Percentiles rank a stretch among this genome's conserved stretches.
Conservation (phyloP, 2,113 vertebrate species). For the Oostethus manadensis region DNA sequence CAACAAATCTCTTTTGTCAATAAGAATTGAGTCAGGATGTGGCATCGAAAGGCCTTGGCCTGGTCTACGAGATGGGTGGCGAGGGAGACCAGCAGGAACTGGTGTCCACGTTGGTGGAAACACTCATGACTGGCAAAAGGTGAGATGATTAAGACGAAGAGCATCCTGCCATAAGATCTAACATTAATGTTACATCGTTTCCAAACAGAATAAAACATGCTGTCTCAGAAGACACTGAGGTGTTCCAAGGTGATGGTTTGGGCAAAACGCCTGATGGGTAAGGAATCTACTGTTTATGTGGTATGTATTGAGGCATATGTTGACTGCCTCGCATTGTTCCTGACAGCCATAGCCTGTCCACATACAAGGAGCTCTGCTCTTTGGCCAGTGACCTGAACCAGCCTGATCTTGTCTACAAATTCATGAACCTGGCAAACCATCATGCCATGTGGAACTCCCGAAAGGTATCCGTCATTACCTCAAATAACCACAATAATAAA, state of each 20-base stretch:
- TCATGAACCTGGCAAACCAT: slow-evolving; percentile 98
- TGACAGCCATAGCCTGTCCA: slow-evolving; percentile 87
- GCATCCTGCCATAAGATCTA: background rate
- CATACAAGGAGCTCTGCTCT: slow-evolving; percentile 97
- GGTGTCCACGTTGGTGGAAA: slow-evolving; percentile 92
- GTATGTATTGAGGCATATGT: background rate
- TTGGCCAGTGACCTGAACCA: slow-evolving; percentile 97
- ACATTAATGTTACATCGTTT: background rate
- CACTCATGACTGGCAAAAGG: slow-evolving; percentile 98
- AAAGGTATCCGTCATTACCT: slow-evolving; percentile 75
- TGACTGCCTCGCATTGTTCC: background rate
- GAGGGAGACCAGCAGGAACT: slow-evolving; percentile 92
- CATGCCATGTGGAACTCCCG: slow-evolving; percentile 99
- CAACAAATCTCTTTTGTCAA: background rate
- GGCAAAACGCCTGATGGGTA: slow-evolving; percentile 97
- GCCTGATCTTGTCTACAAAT: slow-evolving; percentile 96
- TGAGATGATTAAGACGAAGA: slow-evolving; percentile 40
- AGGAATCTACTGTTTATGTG: slow-evolving; percentile 28
- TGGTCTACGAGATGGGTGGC: slow-evolving; percentile 93
- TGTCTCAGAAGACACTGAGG: slow-evolving; percentile 88
- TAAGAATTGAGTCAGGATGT: slow-evolving; percentile 95
- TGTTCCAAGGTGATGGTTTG: slow-evolving; percentile 87
- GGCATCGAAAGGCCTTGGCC: slow-evolving; percentile 93
- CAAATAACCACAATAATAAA: too few species aligned
- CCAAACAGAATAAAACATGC: slow-evolving; percentile 81